phyloP scores from a whole-genome alignment of 1,140 invertebrate species.

The Trichonephila clavata region DNA sequence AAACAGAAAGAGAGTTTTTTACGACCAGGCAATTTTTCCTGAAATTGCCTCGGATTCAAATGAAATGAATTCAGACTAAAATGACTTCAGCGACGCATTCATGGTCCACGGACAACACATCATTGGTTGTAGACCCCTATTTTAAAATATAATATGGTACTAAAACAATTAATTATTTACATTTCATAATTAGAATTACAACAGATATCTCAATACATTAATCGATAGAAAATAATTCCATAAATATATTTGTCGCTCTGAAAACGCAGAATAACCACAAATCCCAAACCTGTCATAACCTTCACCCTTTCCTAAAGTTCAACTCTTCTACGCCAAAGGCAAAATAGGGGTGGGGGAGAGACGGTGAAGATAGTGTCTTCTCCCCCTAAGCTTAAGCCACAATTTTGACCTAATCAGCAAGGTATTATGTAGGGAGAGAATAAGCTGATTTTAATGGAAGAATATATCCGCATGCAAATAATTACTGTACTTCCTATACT shows the following conservation, averaged over 20 bases:
- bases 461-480: not conserved
- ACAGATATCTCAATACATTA: no score
- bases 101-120: no score
- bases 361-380: not conserved
- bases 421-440: not conserved
- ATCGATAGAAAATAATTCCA: not conserved
- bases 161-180: no score
- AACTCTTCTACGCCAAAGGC: not conserved
- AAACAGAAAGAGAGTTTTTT: no score
- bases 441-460: constrained; percentile 50
- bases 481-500: not conserved
- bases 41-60: no score
- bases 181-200: no score
- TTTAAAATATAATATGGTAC: no score
- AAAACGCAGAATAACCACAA: not conserved
- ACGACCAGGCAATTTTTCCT: no score
- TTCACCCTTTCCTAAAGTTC: not conserved
- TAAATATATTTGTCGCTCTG: not conserved
- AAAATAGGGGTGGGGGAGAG: not conserved
- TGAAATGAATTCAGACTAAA: no score
- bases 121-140: no score
- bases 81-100: no score
- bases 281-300: not conserved
- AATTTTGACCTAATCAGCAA: constrained; percentile 21
- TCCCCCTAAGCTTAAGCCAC: not conserved